phyloP scores from a whole-genome alignment of 2,113 vertebrate genomes.

The Takifugu bimaculatus region DNA sequence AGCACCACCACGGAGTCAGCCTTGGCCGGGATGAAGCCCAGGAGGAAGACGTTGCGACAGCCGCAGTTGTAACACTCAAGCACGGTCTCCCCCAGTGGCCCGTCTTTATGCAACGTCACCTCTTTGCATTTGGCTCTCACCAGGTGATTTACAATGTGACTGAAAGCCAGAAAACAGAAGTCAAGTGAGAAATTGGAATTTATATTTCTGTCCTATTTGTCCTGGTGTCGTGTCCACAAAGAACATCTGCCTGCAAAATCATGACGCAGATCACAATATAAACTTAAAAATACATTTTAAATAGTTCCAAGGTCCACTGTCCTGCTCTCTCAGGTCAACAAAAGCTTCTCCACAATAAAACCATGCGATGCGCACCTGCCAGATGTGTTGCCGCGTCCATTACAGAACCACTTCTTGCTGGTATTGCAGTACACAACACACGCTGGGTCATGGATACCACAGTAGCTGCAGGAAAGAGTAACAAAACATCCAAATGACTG shows the following conservation, averaged over 20 bases:
- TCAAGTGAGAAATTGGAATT: neutral
- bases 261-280: neutral
- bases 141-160: constrained; percentile 98
- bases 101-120: constrained; percentile 97
- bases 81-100: constrained; percentile 93
- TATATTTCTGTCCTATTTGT: neutral
- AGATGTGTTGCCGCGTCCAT: constrained; percentile 96
- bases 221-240: neutral
- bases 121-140: constrained; percentile 98
- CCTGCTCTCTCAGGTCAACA: too few species aligned
- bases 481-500: neutral
- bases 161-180: constrained; percentile 43
- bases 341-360: too few species aligned
- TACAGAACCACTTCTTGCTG: constrained; percentile 99
- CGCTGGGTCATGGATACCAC: constrained; percentile 96
- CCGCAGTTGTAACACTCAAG: constrained; percentile 98
- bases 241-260: neutral
- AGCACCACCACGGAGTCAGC: constrained; percentile 96
- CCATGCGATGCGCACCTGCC: constrained; percentile 80
- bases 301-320: neutral
- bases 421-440: constrained; percentile 99
- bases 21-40: constrained; percentile 98
- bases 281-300: neutral
- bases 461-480: constrained; percentile 79
- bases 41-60: constrained; percentile 95